Base-by-base conservation (phyloP, 2,797 vertebrate species). In the Sitta carolinensis region DNA sequence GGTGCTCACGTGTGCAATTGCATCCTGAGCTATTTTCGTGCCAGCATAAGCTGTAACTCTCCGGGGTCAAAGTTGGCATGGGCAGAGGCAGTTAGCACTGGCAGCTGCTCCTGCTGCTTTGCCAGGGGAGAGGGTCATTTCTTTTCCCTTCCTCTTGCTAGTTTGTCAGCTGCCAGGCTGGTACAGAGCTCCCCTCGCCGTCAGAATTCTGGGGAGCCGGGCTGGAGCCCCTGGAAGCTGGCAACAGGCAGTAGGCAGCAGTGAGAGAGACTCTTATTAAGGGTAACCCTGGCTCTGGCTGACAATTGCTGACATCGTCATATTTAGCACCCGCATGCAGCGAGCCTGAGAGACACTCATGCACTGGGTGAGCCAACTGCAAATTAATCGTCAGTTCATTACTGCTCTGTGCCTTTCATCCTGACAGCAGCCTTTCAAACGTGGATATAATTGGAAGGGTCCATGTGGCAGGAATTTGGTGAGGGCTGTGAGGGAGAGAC, bases 361-460 rank as follows among this genome's bases (percentile, higher is more conserved):
- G 18, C 91, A 64, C 95, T 89, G 95, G 95, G 96, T 93, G 95
- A 95, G 93, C 96, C 95, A 94, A 94, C 94, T 90, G 94, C 96
- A 96, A 97, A 97, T 96, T 97, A 95, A 97, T 96, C 95, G 93
- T 93, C 93, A 93, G 86, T 97, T 97, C 96, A 95, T 97, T 97
- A 97, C 94, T 95, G 96, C 90, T 93, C 76, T 52, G 90, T 69
- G 96, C 92, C 95, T 97, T 93, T 95, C 95, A 91, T 95, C 93
- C 95, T 94, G 94, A 95, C 94, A 96, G 95, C 94, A 96, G 93
- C 73, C 89, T 95, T 94, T 95, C 92, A 96, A 94, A 96, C 63
- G n/a, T 75, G 84, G 89, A 80, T 94, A 77, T 95, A 96, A 96
- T 95, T 96, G 94, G 95, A 93, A 96, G 85, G 93, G 91, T 90